Evolutionary conservation across 2,888 invertebrate genomes (phyloP).

Genomic region (Leptinotarsa peninsularis): DNA sequence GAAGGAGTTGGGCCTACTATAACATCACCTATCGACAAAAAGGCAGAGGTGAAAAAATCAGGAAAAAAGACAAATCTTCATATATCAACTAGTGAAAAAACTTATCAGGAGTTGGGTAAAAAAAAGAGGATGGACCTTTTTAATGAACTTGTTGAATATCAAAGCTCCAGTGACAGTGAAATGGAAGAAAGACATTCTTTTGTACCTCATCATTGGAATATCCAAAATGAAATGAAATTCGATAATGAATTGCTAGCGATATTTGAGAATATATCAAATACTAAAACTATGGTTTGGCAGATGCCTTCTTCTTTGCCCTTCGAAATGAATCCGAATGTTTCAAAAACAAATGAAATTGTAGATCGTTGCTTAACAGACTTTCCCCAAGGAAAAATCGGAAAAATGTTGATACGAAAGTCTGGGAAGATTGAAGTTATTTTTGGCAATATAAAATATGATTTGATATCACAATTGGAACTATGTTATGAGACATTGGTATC

Average conservation of each 20-base stretch:
- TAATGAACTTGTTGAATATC: too few relatives aligned
- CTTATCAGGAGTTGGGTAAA: neutral
- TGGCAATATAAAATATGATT: slow-evolving; percentile 40
- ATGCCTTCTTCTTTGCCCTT: slow-evolving; percentile 61
- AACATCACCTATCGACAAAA: slow-evolving; percentile 7
- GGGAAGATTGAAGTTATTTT: slow-evolving; percentile 42
- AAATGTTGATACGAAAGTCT: slow-evolving; percentile 43
- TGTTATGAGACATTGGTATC: slow-evolving; percentile 39
- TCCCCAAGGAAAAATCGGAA: slow-evolving; percentile 45
- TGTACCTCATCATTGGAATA: slow-evolving; percentile 31
- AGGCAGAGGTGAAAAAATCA: slow-evolving; percentile 8
- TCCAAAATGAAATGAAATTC: slow-evolving; percentile 27
- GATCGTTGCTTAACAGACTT: slow-evolving; percentile 40
- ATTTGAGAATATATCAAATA: slow-evolving; percentile 50
- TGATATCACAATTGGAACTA: slow-evolving; percentile 33
- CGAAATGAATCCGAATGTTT: slow-evolving; percentile 20
- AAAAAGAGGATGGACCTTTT: slow-evolving; percentile 19
- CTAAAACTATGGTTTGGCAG: slow-evolving; percentile 58
- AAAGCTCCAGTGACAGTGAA: slow-evolving; percentile 34
- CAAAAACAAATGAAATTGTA: slow-evolving; percentile 18
- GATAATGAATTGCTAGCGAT: slow-evolving; percentile 20
- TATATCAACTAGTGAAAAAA: slow-evolving; percentile 50
- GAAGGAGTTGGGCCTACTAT: slow-evolving; percentile 37
- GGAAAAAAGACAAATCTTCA: slow-evolving; percentile 43
- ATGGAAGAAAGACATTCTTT: slow-evolving; percentile 34